Conservation (phyloP, 2,888 invertebrate species). For the Ochlodes sylvanus region DNA sequence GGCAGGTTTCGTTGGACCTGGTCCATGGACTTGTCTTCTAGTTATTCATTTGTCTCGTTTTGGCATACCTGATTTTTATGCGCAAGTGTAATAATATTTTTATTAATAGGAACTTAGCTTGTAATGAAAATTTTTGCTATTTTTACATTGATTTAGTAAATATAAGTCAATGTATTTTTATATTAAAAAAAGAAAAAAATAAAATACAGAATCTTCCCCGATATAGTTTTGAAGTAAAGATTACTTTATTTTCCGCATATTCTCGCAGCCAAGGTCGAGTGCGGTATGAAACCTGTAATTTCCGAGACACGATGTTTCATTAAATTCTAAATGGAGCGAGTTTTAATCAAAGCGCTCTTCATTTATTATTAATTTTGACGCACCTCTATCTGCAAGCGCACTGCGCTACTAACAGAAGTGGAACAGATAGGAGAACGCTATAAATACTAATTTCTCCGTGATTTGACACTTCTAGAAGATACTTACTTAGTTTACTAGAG, state of each 20-base stretch:
- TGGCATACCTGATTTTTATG: too few species aligned
- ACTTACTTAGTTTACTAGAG: not conserved
- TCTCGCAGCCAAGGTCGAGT: conserved; percentile 13
- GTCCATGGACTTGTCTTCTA: too few species aligned
- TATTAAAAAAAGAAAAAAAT: too few species aligned
- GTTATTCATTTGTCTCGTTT: too few species aligned
- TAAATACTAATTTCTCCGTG: not conserved
- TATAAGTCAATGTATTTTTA: too few species aligned
- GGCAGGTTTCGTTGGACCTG: too few species aligned
- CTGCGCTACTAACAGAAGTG: conserved; percentile 30
- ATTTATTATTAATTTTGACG: conserved; percentile 39
- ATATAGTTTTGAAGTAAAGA: not conserved
- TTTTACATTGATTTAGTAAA: too few species aligned
- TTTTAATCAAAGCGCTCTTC: conserved; percentile 37
- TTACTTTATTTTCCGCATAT: conserved; percentile 14
- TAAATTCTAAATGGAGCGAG: conserved; percentile 34
- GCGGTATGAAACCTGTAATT: conserved; percentile 27
- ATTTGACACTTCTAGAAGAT: not conserved
- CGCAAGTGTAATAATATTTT: too few species aligned
- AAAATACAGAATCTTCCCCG: too few species aligned
- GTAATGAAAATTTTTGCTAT: too few species aligned
- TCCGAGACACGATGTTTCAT: conserved; percentile 33
- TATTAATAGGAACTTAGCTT: too few species aligned
- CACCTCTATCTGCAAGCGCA: conserved; percentile 38
- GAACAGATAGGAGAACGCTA: conserved; percentile 15